Base-by-base conservation (phyloP, 2,113 vertebrate genomes). In the Atherinomorus stipes region DNA sequence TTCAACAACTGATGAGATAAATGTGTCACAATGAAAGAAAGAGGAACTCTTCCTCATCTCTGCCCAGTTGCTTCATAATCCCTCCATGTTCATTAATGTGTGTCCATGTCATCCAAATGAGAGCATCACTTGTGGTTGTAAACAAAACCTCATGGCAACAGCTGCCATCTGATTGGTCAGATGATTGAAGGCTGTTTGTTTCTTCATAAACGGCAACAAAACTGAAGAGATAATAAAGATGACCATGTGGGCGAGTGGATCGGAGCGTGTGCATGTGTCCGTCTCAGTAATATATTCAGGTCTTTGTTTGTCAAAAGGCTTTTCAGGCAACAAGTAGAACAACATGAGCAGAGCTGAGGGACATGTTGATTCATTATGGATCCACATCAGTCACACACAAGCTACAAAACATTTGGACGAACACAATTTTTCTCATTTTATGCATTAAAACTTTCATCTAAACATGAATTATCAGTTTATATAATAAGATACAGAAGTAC, bases 171-270 rank as follows among this genome's bases (percentile, higher is more conserved):
- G 80, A 85, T 84, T 83, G 82, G 77, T 66, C 64, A 40, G 25
- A 51, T 63, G 74, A 83, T 67, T 63, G 56, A 71, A 40, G 54
- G 66, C 64, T 81, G 76, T 83, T 82, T 85, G 66, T 31, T 47
- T 84, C 82, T 84, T 80, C 66, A 74, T 70, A 78, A 84, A 75
- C 80, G 81, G 67, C 53, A 77, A 9, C 25, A 45, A 76, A 60
- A n/a, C 71, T 88, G n/a, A 74, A 64, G 79, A 78, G 85, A 81
- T 63, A 64, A 83, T 89, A 80, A 84, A 78, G 47, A 64, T 56
- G 63, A 67, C 10, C 16, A n/a, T 11, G 71, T 78, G 84, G 60
- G 85, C 28, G 3, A 45, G 54, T 70, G 56, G 34, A 77, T 40
- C 25, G 63, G 40, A 19, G 51, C 40, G 53, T 72, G 66, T 53